Percentiles rank a stretch among this genome's conserved stretches.
Conservation (phyloP, 2,888 invertebrate species). For the Lutraria lutraria region DNA sequence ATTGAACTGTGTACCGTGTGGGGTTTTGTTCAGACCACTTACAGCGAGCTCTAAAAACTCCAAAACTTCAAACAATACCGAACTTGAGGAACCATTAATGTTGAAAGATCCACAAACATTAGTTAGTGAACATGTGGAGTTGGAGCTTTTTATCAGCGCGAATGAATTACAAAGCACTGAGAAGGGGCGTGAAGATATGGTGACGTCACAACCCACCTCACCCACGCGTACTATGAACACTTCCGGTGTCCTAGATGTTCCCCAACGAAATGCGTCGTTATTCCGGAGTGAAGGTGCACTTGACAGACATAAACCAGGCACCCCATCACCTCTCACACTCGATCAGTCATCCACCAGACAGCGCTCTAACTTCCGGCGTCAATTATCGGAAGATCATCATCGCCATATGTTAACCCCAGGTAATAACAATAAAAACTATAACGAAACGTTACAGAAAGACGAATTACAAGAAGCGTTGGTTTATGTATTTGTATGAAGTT, state of each 20-base stretch:
- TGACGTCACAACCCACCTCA: constrained; percentile 54
- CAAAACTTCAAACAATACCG: not conserved
- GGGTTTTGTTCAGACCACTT: constrained; percentile 95
- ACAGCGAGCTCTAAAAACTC: constrained; percentile 89
- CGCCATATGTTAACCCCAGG: constrained; percentile 16
- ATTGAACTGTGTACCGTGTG: constrained; percentile 95
- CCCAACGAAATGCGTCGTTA: constrained; percentile 24
- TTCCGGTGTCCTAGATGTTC: not conserved
- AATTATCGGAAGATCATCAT: constrained; percentile 57
- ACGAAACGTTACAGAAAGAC: no score
- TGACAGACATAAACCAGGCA: constrained; percentile 34
- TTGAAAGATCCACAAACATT: constrained; percentile 14
- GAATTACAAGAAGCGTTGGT: no score
- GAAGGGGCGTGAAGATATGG: not conserved
- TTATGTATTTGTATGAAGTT: no score
- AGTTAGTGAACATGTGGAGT: constrained; percentile 42
- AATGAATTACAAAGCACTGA: not conserved
- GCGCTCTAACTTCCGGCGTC: constrained; percentile 46
- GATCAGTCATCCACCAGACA: constrained; percentile 35
- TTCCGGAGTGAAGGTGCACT: constrained; percentile 62
- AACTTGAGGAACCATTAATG: not conserved
- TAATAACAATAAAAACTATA: not conserved
- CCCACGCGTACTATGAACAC: constrained; percentile 27
- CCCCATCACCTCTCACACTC: constrained; percentile 54
- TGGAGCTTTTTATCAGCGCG: constrained; percentile 43